Evolutionary conservation across 2,888 invertebrate species (phyloP).

Genomic region (Ichneumon xanthorius): DNA sequence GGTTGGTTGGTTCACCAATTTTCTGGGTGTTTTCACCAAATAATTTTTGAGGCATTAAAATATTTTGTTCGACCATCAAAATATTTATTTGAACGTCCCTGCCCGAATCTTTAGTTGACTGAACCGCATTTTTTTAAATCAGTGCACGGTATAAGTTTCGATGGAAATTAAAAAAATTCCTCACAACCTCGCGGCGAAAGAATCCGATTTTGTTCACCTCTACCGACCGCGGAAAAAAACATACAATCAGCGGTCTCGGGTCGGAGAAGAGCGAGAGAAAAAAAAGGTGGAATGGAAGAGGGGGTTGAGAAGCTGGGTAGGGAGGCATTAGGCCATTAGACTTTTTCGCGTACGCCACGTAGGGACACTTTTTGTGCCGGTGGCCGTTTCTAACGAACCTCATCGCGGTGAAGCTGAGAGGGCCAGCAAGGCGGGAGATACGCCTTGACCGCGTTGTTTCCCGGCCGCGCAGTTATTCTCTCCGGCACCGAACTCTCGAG

Average conservation of each 20-base stretch:
- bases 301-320: conserved; percentile 11
- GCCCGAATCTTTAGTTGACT: no score
- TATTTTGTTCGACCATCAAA: no score
- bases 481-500: conserved; percentile 46
- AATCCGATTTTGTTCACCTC: conserved; percentile 2
- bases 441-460: conserved; percentile 60
- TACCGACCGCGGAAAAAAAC: neutral
- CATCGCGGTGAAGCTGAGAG: conserved; percentile 56
- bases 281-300: conserved; percentile 2
- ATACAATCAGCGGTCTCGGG: conserved; percentile 1
- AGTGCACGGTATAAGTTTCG: neutral
- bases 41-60: no score
- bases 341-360: conserved; percentile 28
- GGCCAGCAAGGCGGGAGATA: conserved; percentile 24
- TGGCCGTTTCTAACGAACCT: conserved; percentile 61
- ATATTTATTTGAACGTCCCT: no score
- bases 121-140: neutral
- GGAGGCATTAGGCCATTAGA: conserved; percentile 52
- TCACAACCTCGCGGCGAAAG: neutral
- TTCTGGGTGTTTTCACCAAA: no score
- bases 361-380: conserved; percentile 49
- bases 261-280: neutral
- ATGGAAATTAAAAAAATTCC: neutral
- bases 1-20: no score
- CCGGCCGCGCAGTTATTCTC: conserved; percentile 42